Conservation (phyloP, 2,797 vertebrate species). For the Phoxinus dragarum region DNA sequence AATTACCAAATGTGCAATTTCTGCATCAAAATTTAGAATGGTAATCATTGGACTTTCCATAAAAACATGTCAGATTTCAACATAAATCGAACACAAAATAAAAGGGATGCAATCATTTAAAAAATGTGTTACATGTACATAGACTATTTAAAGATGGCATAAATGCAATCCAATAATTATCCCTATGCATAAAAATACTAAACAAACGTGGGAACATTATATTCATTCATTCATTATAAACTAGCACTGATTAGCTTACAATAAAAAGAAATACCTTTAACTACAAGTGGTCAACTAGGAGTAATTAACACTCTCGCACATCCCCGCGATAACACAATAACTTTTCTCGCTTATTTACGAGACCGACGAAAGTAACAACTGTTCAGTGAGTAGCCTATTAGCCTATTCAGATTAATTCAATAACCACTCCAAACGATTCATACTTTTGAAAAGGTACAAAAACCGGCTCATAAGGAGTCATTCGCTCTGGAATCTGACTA, state of each 20-base stretch:
- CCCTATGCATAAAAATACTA: background rate
- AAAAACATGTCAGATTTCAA: background rate
- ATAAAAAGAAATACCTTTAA: background rate
- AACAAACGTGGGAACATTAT: background rate
- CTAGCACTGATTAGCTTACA: background rate
- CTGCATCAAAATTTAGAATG: background rate
- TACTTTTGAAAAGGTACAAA: background rate
- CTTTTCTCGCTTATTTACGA: background rate
- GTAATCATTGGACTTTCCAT: too few species aligned
- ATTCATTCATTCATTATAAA: background rate
- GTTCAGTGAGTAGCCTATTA: background rate
- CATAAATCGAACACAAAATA: background rate
- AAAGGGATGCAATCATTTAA: background rate
- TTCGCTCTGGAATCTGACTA: background rate
- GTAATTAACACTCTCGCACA: background rate
- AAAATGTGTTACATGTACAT: background rate
- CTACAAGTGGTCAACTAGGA: background rate
- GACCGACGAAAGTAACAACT: background rate
- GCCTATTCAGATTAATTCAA: background rate
- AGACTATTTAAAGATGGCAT: background rate
- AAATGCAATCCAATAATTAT: background rate
- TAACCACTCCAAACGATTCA: background rate
- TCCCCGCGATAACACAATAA: background rate
- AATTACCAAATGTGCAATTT: background rate
- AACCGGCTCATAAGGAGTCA: too few species aligned